Base-by-base conservation (phyloP, 2,888 invertebrate species). In the Rhynchonema sp. region DNA sequence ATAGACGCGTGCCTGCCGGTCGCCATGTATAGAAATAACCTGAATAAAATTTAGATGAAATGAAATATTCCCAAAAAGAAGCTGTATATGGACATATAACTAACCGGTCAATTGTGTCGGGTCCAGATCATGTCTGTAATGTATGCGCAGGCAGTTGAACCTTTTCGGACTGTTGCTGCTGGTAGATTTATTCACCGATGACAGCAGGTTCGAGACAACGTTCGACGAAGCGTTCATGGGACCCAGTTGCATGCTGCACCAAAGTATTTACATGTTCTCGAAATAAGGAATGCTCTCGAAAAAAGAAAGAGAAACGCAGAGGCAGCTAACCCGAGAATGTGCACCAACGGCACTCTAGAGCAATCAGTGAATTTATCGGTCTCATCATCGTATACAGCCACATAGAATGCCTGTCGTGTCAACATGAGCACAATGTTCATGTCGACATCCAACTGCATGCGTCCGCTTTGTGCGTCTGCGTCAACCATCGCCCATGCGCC, bases 1-100 rank as follows among this genome's bases (percentile, higher is more conserved):
- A 96, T 75, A 96, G 90, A 2, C 94, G 79, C 63, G 75, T 74
- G 85, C 85, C 83, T 2, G 92, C 88, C 26, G 90, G 87, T 1
- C 92, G 81, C 74, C 94, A 90, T 82, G 87, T 87, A 74, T 92
- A 90, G 74, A 86, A 89, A 76, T 86, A 90, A 0, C 89, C 88
- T 29, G 80, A 72, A 38, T n/a, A 27, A n/a, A n/a, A n/a, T n/a
- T n/a, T n/a, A n/a, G n/a, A n/a, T n/a, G n/a, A n/a, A n/a, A n/a
- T n/a, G n/a, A n/a, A n/a, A n/a, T n/a, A n/a, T n/a, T n/a, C n/a
- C n/a, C n/a, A n/a, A n/a, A n/a, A n/a, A n/a, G n/a, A n/a, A n/a
- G n/a, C n/a, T n/a, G n/a, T n/a, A n/a, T n/a, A n/a, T n/a, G n/a
- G n/a, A n/a, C n/a, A n/a, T n/a, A n/a, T n/a, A n/a, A n/a, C n/a